Conservation (phyloP, 2,113 vertebrate genomes). For the Arizona elegans region DNA sequence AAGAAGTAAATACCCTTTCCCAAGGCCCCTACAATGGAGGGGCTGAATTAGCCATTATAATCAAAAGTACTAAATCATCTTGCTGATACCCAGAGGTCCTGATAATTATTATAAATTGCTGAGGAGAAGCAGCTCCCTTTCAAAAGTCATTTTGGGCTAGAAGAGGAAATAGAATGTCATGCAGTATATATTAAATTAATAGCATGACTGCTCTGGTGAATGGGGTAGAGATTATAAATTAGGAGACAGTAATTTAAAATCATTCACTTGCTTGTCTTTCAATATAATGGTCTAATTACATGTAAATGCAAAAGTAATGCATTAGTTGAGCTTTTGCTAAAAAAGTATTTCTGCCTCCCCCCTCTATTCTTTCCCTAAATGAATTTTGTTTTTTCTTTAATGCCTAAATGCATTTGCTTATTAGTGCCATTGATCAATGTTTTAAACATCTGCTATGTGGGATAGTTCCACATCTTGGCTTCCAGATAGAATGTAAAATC, state of each 20-base stretch:
- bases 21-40: neutral
- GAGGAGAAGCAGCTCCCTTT: conserved; percentile 17
- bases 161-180: conserved; percentile 17
- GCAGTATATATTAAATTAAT: conserved; percentile 50
- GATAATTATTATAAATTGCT: conserved; percentile 25
- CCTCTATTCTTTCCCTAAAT: neutral
- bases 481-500: neutral
- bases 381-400: neutral
- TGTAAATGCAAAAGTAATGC: conserved; percentile 13
- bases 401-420: neutral
- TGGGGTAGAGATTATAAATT: conserved; percentile 50
- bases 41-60: neutral
- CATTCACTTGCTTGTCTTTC: conserved; percentile 39
- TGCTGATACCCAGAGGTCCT: neutral
- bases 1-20: neutral
- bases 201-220: conserved; percentile 17
- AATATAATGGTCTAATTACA: conserved; percentile 48
- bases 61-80: conserved; percentile 11
- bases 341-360: neutral
- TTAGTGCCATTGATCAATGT: neutral
- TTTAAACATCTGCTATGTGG: neutral
- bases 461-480: neutral
- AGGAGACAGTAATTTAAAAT: conserved; percentile 49
- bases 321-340: conserved; percentile 40
- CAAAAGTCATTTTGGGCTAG: conserved; percentile 37